phyloP scores from a whole-genome alignment of 2,888 invertebrate genomes.

The Drosophila suboccidentalis region DNA sequence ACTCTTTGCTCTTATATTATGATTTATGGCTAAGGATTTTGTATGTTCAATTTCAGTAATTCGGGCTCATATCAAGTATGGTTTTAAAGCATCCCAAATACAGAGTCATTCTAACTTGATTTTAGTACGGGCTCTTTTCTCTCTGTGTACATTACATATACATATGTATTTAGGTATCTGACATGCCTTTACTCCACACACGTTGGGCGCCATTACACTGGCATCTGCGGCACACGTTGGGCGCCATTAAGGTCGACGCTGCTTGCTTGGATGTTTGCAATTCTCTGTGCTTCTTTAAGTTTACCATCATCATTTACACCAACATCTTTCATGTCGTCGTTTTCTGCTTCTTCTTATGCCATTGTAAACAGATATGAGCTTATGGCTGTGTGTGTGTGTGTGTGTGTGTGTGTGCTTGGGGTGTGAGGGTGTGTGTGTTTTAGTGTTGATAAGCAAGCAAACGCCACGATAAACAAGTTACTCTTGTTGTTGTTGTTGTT shows the following conservation, averaged over 20 bases:
- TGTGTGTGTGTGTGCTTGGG: conserved; percentile 6
- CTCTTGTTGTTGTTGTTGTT: conserved; percentile 15
- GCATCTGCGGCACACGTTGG: conserved; percentile 21
- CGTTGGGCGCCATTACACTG: conserved; percentile 1
- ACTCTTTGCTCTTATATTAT: too few relatives aligned
- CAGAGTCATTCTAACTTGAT: too few relatives aligned
- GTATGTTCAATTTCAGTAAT: too few relatives aligned
- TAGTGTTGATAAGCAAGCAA: conserved; percentile 64
- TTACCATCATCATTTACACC: conserved; percentile 54
- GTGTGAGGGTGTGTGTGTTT: conserved; percentile 42
- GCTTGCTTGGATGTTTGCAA: neutral
- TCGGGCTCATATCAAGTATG: too few relatives aligned
- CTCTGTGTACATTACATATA: neutral
- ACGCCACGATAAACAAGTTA: conserved; percentile 56
- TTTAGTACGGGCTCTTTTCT: too few relatives aligned
- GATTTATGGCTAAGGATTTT: too few relatives aligned
- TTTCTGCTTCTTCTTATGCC: conserved; percentile 30
- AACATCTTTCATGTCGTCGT: conserved; percentile 43
- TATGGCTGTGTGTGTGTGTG: conserved; percentile 15
- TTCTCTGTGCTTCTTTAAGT: conserved; percentile 20
- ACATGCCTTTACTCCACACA: neutral
- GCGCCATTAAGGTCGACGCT: conserved; percentile 46
- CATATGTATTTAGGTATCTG: neutral
- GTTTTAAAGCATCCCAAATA: too few relatives aligned
- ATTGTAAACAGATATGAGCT: conserved; percentile 71